Base-by-base conservation (phyloP, 1,140 invertebrate genomes). In the Drosophila paulistorum region DNA sequence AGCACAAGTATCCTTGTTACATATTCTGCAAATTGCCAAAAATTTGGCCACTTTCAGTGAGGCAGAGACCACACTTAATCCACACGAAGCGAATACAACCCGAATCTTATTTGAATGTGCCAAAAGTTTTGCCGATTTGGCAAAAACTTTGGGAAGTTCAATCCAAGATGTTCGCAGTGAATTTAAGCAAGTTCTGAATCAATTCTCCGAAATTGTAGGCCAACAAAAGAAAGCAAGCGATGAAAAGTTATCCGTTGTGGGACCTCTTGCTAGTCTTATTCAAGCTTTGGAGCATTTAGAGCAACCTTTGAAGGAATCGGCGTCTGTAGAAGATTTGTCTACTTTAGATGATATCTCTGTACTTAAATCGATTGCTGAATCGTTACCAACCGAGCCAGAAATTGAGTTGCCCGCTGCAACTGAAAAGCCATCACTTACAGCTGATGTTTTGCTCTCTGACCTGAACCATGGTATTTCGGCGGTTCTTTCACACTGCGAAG, bases 301-400 rank as follows among this genome's bases (percentile, higher is more conserved):
- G 7, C 81, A 90, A 2, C 74, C 77, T 1, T 6, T 51, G 0
- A 84, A 58, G 6, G 58, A 39, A 10, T 33, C 39, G 3, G 33
- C 10, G 13, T 87, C 83, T 23, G 26, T 42, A 10, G 87, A 91
- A 17, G 76, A 91, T 54, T 6, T 86, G 6, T 91, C 94, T 5
- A 94, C 94, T 10, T 85, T 94, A 63, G 94, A 94, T 74, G 94
- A 94, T 85, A 91, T 94, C 66, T 94, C 94, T 7, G 92, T 91
- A 11, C 92, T 94, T 23, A 94, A 94, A 91, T 93, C 94, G 5
- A 91, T 85, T 14, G 94, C 94, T 14, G 94, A 93, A 68, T 86
- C 87, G 1, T 60, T 91, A 17, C 84, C 86, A 13, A 65, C 73
- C 0, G 90, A 90, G 10, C 69, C 70, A 10, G 65, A 79, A 10